Conservation (phyloP, 2,888 invertebrate species). For the Andrena bicolor region DNA sequence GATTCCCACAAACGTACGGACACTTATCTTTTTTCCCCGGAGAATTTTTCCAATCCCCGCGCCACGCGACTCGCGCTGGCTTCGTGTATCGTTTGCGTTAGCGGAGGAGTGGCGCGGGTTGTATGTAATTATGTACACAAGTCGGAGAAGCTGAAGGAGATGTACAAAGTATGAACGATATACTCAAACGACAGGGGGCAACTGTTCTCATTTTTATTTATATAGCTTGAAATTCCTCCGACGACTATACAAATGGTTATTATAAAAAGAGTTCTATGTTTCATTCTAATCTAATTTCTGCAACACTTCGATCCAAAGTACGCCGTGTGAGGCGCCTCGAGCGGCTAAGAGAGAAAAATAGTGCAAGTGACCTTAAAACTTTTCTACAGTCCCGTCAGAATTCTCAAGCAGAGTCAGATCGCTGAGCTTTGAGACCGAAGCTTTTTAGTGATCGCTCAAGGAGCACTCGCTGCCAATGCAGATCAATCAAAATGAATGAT, state of each 20-base stretch:
- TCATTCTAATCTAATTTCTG: neutral
- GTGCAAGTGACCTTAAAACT: conserved; percentile 38
- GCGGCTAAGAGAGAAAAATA: conserved; percentile 18
- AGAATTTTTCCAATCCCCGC: neutral
- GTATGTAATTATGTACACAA: neutral
- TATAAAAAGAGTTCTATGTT: conserved; percentile 7
- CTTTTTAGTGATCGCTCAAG: neutral
- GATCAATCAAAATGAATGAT: neutral
- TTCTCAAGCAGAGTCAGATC: conserved; percentile 2
- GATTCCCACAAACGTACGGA: conserved; percentile 20
- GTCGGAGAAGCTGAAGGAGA: neutral
- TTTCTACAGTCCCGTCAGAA: conserved; percentile 14
- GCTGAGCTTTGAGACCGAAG: neutral
- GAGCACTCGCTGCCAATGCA: neutral
- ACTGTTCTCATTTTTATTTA: conserved; percentile 18
- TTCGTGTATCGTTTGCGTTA: neutral
- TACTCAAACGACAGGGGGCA: neutral
- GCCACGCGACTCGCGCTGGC: neutral
- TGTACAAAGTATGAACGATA: conserved; percentile 2
- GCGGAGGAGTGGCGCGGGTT: neutral
- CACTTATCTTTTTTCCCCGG: neutral
- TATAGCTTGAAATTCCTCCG: neutral
- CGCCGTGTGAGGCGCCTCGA: neutral
- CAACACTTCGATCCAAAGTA: neutral
- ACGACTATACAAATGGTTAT: conserved; percentile 19